Evolutionary conservation across 92 coral and sea anemone species (phyloP), one percentile per base, ranked within the genome.

Genomic region (Chrysogorgia sp.): DNA sequence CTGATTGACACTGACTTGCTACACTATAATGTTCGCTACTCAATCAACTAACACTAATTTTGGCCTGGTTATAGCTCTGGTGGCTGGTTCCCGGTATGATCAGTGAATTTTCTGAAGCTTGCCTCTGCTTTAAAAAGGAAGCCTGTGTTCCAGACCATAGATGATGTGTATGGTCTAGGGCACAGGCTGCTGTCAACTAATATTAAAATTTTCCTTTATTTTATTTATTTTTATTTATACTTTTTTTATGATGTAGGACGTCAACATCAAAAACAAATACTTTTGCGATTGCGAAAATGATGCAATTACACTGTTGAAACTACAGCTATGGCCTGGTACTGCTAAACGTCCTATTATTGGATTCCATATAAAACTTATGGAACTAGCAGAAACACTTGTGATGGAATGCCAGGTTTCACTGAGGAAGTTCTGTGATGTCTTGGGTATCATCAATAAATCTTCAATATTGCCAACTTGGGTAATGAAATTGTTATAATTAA

Each of bases 381-480:
- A 62, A 22, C 43, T 62, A 12, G 68, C 68, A 7, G 68, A 1
- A 45, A 62, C 17, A 6, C 22, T 62, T 1, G 40, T 62, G 1
- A 40, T 62, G 2, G 68, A 62, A n/a, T 62, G 68, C 43, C 68
- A 62, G 30, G 68, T 62, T 3, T 62, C 68, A 7, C 68, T 62
- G 12, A 15, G 68, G 34, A 62, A 62, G 26, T 62, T 62, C 25
- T 62, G 68, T 62, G 68, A 62, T 62, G 37, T n/a, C 12, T 1
- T 62, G 6, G 68, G 68, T 2, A 62, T 62, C 30, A 6, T 28
- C 1, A 62, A 40, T 13, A 62, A 62, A 22, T 62, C 68, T 26
- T 26, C 68, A 2, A 2, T n/a, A 1, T 62, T 62, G 43, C 68
- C 68, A 62, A 1, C 14, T 6, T 62, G 68, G 68, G 68, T 62